These are phyloP conservation scores for Cotesia typhae DNA, from an alignment of 1,140 invertebrate genomes.

Conservation along the genomic window DNA sequence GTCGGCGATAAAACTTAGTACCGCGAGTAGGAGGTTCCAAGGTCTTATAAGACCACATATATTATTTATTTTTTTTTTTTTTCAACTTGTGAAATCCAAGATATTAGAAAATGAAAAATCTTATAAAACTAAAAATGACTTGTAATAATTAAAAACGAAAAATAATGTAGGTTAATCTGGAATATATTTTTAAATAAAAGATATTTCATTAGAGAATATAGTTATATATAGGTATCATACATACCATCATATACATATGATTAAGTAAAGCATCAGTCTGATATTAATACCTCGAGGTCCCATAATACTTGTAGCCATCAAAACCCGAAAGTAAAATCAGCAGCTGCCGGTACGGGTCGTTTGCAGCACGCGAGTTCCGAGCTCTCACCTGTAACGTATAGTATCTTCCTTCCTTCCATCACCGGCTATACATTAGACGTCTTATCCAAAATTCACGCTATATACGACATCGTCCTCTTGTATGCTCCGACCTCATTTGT, in stretches of 20 bases:
- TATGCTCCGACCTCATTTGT: slow-evolving; percentile 40
- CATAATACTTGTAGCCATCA: slow-evolving; percentile 48
- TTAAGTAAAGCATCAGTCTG: slow-evolving; percentile 50
- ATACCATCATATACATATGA: slow-evolving; percentile 43
- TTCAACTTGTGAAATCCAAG: too few relatives aligned
- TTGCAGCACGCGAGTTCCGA: slow-evolving; percentile 60
- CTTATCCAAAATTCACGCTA: too few relatives aligned
- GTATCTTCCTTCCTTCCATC: slow-evolving; percentile 37
- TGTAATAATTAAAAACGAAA: too few relatives aligned
- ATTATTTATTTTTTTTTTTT: too few relatives aligned
- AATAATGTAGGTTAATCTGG: too few relatives aligned
- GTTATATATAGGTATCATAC: background rate
- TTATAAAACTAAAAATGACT: too few relatives aligned
- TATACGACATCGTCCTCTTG: slow-evolving; percentile 38
- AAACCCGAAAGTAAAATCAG: slow-evolving; percentile 39
- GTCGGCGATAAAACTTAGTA: slow-evolving; percentile 2
- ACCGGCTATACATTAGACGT: background rate
- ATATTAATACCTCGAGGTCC: slow-evolving; percentile 57
- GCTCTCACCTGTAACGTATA: slow-evolving; percentile 64
- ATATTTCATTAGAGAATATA: too few relatives aligned
- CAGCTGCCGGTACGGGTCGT: slow-evolving; percentile 62
- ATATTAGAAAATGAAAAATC: too few relatives aligned
- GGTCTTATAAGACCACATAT: background rate
- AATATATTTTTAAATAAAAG: too few relatives aligned
- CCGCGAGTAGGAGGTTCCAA: slow-evolving; percentile 56